phyloP scores from a whole-genome alignment of 2,113 vertebrate species.

The Cyprinodon tularosa region DNA sequence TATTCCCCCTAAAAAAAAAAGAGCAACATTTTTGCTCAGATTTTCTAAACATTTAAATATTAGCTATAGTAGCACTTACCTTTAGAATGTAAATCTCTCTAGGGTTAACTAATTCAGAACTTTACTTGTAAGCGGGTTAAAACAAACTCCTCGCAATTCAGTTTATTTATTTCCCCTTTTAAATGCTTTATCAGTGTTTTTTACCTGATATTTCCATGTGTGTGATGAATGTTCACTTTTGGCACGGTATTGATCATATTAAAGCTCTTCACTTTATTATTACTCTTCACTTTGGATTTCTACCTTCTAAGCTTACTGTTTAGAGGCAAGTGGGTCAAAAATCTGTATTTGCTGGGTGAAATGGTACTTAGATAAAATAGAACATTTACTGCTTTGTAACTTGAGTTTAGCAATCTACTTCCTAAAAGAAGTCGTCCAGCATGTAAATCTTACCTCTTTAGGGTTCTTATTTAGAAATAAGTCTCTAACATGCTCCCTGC shows the following conservation, averaged over 20 bases:
- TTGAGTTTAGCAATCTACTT: slow-evolving; percentile 27
- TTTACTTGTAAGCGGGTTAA: background rate
- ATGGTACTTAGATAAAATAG: slow-evolving; percentile 14
- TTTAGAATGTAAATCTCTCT: slow-evolving; percentile 20
- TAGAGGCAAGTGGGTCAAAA: background rate
- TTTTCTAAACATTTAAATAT: background rate
- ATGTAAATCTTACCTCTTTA: slow-evolving; percentile 48
- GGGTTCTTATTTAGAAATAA: slow-evolving; percentile 54
- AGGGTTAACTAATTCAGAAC: background rate
- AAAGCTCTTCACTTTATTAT: background rate
- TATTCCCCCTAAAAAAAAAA: background rate
- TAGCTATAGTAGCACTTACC: slow-evolving; percentile 47
- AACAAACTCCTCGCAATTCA: background rate
- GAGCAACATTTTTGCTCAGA: background rate
- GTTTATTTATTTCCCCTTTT: background rate
- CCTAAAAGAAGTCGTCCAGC: slow-evolving; percentile 40
- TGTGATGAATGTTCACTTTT: background rate
- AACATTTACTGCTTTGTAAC: slow-evolving; percentile 6
- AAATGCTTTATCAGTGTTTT: background rate
- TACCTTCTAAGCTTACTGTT: background rate
- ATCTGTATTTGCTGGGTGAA: slow-evolving; percentile 35
- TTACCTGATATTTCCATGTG: background rate
- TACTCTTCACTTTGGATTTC: background rate
- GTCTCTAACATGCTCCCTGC: slow-evolving; percentile 58
- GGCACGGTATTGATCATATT: background rate